phyloP scores from a whole-genome alignment of 1,140 invertebrate species.

The Campoletis sonorensis region DNA sequence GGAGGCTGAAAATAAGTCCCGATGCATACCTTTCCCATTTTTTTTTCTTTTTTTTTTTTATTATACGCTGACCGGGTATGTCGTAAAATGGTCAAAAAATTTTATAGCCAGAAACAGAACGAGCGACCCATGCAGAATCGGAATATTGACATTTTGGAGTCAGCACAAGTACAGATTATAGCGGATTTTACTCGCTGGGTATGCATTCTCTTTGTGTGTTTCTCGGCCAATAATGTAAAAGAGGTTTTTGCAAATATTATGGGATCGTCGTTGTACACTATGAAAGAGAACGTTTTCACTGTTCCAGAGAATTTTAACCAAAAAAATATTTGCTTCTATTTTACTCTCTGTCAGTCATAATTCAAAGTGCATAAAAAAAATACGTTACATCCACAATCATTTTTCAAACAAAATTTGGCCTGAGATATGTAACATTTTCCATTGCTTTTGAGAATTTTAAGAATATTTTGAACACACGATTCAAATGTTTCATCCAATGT shows the following conservation, averaged over 20 bases:
- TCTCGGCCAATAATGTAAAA: constrained; percentile 32
- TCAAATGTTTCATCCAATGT: too few species aligned
- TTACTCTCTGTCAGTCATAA: too few species aligned
- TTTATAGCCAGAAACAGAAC: not conserved
- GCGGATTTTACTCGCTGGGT: not conserved
- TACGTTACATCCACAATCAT: too few species aligned
- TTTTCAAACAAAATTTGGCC: too few species aligned
- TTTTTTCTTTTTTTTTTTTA: constrained; percentile 45
- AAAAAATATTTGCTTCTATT: not conserved
- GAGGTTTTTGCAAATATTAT: constrained; percentile 38
- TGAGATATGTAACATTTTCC: too few species aligned
- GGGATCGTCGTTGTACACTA: not conserved
- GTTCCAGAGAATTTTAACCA: not conserved
- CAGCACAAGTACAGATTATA: not conserved
- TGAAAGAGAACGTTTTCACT: not conserved
- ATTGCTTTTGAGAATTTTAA: too few species aligned
- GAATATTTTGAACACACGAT: too few species aligned
- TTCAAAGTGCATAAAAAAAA: too few species aligned
- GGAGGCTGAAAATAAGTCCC: not conserved
- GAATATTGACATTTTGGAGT: not conserved
- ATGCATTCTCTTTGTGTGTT: not conserved
- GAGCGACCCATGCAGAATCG: not conserved
- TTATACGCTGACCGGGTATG: not conserved
- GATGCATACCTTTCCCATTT: not conserved
- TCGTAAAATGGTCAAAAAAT: constrained; percentile 37